Evolutionary conservation across 1,140 invertebrate genomes (phyloP).

Genomic region (Muscidifurax raptorellus): DNA sequence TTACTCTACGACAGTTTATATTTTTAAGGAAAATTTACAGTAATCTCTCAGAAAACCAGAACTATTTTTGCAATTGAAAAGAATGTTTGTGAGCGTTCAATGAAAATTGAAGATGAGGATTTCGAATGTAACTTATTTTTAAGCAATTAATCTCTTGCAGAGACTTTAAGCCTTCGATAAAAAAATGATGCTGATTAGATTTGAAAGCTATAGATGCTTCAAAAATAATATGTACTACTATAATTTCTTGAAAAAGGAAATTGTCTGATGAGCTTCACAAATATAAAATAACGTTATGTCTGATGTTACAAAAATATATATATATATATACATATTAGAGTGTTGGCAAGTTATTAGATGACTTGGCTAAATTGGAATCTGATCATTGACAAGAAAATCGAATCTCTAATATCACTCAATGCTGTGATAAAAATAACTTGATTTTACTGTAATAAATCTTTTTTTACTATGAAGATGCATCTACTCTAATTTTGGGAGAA

Average conservation of each 20-base stretch:
- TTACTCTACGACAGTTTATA: neutral
- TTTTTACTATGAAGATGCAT: too few species aligned
- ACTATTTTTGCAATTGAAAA: neutral
- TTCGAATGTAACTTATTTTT: too few species aligned
- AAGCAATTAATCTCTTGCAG: too few species aligned
- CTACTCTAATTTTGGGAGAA: too few species aligned
- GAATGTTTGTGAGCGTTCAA: too few species aligned
- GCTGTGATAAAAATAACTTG: slow-evolving; percentile 17
- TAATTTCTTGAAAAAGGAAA: too few species aligned
- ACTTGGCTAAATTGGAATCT: neutral
- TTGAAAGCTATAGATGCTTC: too few species aligned
- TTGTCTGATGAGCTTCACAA: neutral
- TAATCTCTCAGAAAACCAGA: too few species aligned
- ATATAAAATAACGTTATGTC: neutral
- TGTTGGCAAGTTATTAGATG: neutral
- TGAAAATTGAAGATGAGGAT: too few species aligned
- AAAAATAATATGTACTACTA: too few species aligned
- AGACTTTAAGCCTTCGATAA: too few species aligned
- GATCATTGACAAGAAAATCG: neutral
- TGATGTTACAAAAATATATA: neutral
- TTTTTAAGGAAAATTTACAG: neutral
- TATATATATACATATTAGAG: neutral
- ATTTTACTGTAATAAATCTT: neutral
- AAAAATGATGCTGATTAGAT: too few species aligned
- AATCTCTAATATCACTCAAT: slow-evolving; percentile 23